Percentiles rank a stretch among this genome's conserved stretches.
These are phyloP conservation scores for Crocuta crocuta DNA, from an alignment of 2,113 vertebrate species.

Conservation along the genomic window DNA sequence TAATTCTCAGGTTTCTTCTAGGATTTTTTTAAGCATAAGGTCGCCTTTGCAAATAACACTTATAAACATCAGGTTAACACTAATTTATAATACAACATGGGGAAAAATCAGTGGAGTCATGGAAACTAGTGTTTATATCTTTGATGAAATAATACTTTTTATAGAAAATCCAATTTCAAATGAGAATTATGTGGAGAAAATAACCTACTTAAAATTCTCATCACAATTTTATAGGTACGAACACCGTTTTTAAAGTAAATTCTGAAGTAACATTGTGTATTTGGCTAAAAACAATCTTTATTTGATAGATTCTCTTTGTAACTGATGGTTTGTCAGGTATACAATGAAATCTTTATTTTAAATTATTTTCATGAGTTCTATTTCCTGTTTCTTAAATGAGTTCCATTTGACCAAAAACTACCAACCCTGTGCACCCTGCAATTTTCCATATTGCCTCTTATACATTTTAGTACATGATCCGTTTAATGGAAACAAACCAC, in stretches of 20 bases:
- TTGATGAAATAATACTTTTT: neutral
- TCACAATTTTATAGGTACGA: neutral
- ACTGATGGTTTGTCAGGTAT: neutral
- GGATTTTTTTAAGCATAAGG: neutral
- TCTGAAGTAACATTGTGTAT: neutral
- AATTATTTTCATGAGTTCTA: conserved; percentile 4
- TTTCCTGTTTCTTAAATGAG: neutral
- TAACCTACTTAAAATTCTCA: neutral
- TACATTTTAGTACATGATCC: neutral
- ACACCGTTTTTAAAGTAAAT: conserved; percentile 8
- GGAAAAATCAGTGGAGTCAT: neutral
- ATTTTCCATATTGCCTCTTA: neutral
- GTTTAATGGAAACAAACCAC: neutral
- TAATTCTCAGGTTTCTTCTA: neutral
- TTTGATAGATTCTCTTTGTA: neutral
- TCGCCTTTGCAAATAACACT: conserved; percentile 6
- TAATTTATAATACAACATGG: neutral
- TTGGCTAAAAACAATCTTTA: neutral
- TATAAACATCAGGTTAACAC: neutral
- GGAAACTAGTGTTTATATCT: neutral
- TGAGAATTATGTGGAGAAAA: neutral
- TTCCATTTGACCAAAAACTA: neutral
- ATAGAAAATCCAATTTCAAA: neutral
- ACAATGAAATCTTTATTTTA: neutral
- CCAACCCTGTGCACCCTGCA: neutral